Base-by-base conservation (phyloP, 2,113 vertebrate species). In the Paradoxurus hermaphroditus region DNA sequence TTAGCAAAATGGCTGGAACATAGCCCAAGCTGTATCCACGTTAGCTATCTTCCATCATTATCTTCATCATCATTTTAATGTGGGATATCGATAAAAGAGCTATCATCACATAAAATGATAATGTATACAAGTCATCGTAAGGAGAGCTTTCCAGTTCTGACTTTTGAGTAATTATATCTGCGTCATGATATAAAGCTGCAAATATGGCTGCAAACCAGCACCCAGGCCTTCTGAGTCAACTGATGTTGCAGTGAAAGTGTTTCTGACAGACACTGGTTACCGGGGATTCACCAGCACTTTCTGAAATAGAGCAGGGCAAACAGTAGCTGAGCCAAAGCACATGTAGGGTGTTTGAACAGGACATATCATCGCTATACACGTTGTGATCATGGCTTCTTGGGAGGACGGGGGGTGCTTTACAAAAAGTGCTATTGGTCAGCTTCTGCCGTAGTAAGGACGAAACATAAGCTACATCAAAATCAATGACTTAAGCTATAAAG, bases 211-310 rank as follows among this genome's bases (percentile, higher is more conserved):
- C 12, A 68, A 51, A 36, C 5, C 27, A 31, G 13, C 12, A 59
- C 36, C 1, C 25, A 34, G 27, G 11, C 21, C 29, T 87, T 75
- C 29, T n/a, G 14, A 84, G 49, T 89, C 65, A 39, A 19, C 29
- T 27, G 3, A 14, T 49, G 13, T 49, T 36, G 62, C 3, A 67
- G 31, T 93, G 77, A 62, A 41, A 62, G 79, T 2, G 0, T 36
- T 9, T 34, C 46, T 36, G 36, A 53, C 4, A 13, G 44, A 46
- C 15, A 27, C 5, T 0, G 21, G 2, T 46, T 39, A 72, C 44
- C 36, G 0, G 25, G 14, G 49, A 4, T 46, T 19, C 8, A 29
- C 16, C 29, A 7, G 1, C 12, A 27, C 15, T 15, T 86, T 36
- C 29, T 31, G 63, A 78, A 79, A 51, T 4, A 68, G 29, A 68